Percentiles rank a stretch among this genome's conserved stretches.
Conservation (phyloP, 1,140 invertebrate species). For the Drosophila asahinai region DNA sequence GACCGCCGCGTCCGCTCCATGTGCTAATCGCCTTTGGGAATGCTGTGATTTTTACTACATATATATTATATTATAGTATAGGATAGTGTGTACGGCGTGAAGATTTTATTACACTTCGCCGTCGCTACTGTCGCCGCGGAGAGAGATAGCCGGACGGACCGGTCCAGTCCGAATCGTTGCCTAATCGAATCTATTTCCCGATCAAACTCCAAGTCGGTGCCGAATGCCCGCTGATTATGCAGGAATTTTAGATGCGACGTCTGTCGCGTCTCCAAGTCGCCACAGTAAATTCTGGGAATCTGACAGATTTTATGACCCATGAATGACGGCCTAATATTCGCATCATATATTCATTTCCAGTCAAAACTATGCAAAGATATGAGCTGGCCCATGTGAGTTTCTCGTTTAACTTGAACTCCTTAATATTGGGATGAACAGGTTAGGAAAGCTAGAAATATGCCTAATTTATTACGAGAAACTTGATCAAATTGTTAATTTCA, state of each 20-base stretch:
- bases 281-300: constrained; percentile 76
- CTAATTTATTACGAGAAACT: no score
- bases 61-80: constrained; percentile 20
- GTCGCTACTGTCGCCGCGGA: constrained; percentile 57
- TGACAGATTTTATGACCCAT: constrained; percentile 59
- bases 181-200: constrained; percentile 63
- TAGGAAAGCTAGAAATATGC: neutral
- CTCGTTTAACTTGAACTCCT: neutral
- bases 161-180: constrained; percentile 59
- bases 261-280: constrained; percentile 65
- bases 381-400: neutral
- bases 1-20: constrained; percentile 33
- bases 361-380: constrained; percentile 29
- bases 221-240: constrained; percentile 61
- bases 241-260: constrained; percentile 66
- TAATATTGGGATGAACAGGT: neutral
- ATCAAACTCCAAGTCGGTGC: constrained; percentile 39
- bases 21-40: constrained; percentile 52
- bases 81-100: constrained; percentile 37
- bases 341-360: constrained; percentile 54
- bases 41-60: constrained; percentile 32
- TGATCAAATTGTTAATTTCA: no score
- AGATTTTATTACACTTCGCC: constrained; percentile 74
- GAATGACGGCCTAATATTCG: constrained; percentile 27
- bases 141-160: constrained; percentile 47